Base-by-base conservation (phyloP, 2,113 vertebrate genomes). In the Limanda limanda region DNA sequence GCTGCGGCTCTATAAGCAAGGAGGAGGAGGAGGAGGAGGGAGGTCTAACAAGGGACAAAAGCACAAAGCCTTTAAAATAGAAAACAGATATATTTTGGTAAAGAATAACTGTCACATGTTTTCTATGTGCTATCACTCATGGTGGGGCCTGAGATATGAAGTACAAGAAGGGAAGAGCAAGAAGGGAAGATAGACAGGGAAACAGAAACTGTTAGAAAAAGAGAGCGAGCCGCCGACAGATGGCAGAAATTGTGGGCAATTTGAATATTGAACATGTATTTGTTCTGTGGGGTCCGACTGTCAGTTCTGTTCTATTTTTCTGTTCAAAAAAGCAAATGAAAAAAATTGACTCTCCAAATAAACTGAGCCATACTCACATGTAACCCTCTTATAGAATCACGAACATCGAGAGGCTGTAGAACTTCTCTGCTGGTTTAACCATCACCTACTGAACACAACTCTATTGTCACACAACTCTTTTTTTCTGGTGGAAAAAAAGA, bases 1-100 rank as follows among this genome's bases (percentile, higher is more conserved):
- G 55, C 35, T 56, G 75, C 48, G 86, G 72, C 79, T 82, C 76
- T 52, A 74, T 79, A 75, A 71, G 48, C 70, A 82, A 63, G 24
- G 35, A 45, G 66, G 24, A 40, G 54, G 67, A 78, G 51, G 61
- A 27, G 31, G 31, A 31, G 31, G 31, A 63, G 59, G 61, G 42
- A 42, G 23, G 27, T 31, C 45, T 71, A 74, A 78, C 55, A 8
- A 56, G 71, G 10, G 18, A 27, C 60, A 78, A 15, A 61, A 52
- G 45, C 31, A 68, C 20, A 23, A 37, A 63, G 37, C 25, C 4
- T 51, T 55, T 47, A 56, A 62, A 51, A 63, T 18, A 27, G 10
- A 74, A 55, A 20, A 55, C 18, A 48, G 12, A 23, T 57, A 31
- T 31, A 56, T 79, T 40, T 3, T 4, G 8, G 18, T 11, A 40